Evolutionary conservation across 2,797 vertebrate species (phyloP).

Genomic region (Coranthus polyacanthus): DNA sequence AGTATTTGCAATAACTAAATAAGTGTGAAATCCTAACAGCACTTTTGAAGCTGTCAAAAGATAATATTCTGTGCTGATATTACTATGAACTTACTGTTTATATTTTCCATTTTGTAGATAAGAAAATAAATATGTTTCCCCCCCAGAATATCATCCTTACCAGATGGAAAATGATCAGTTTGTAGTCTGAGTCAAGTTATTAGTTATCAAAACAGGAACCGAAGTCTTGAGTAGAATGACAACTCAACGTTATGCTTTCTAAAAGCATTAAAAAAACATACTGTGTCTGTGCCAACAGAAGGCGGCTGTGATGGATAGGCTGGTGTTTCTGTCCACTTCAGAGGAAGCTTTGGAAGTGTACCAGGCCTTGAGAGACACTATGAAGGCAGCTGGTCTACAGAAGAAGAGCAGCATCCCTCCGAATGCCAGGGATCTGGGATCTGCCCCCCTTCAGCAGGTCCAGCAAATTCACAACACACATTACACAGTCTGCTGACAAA

Average conservation of each 20-base stretch:
- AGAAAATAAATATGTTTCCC: too few species aligned
- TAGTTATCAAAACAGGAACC: too few species aligned
- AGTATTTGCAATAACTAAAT: too few species aligned
- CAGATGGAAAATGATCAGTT: too few species aligned
- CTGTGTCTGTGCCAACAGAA: conserved; percentile 51
- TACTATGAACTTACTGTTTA: too few species aligned
- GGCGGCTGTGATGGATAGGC: conserved; percentile 40
- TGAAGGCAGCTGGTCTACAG: conserved; percentile 72
- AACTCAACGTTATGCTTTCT: neutral
- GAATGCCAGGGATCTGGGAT: conserved; percentile 76
- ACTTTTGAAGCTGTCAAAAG: too few species aligned
- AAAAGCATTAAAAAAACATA: too few species aligned
- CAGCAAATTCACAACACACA: conserved; percentile 1
- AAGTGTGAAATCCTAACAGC: too few species aligned
- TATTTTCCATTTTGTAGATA: too few species aligned
- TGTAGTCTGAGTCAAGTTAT: too few species aligned
- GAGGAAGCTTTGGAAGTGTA: conserved; percentile 85
- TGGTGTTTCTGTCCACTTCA: conserved; percentile 74
- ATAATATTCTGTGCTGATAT: too few species aligned
- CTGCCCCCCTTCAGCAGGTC: conserved; percentile 86
- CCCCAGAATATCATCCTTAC: too few species aligned
- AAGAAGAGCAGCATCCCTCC: conserved; percentile 58
- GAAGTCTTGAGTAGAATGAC: neutral
- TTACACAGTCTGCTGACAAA: neutral
- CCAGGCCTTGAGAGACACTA: conserved; percentile 64